phyloP scores from a whole-genome alignment of 2,113 vertebrate genomes.

The Cercopithecus mona region DNA sequence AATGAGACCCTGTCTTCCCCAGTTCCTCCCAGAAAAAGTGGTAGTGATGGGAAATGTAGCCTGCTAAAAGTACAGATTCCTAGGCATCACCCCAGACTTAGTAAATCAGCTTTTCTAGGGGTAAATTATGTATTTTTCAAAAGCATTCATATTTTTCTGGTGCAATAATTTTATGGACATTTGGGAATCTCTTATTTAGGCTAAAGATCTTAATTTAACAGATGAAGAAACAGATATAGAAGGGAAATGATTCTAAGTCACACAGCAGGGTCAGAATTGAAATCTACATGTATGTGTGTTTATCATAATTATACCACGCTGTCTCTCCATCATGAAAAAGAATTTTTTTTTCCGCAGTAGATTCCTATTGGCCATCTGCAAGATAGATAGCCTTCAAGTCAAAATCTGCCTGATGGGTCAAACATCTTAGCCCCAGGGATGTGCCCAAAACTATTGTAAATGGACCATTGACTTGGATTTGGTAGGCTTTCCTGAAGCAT shows the following conservation, averaged over 20 bases:
- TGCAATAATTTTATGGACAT: constrained; percentile 4
- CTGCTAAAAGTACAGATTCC: not conserved
- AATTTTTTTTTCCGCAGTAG: not conserved
- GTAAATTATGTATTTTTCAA: not conserved
- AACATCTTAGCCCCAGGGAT: constrained; percentile 25
- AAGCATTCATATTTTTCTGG: not conserved
- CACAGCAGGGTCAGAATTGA: not conserved
- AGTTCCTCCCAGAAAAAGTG: not conserved
- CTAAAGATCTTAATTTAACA: not conserved
- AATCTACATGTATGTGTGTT: not conserved
- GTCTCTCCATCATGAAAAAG: not conserved
- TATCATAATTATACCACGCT: not conserved
- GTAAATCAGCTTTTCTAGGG: constrained; percentile 7
- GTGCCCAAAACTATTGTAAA: not conserved
- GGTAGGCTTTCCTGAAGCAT: constrained; percentile 17
- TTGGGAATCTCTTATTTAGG: constrained; percentile 18
- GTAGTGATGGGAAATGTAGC: not conserved
- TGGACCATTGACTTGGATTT: constrained; percentile 27
- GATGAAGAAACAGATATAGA: not conserved
- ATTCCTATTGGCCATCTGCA: not conserved
- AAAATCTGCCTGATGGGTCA: not conserved
- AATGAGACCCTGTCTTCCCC: no score
- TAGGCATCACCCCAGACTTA: not conserved
- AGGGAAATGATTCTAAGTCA: not conserved
- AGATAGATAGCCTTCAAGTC: not conserved